Percentiles rank a stretch among this genome's conserved stretches.
These are phyloP conservation scores for Paradisaea rubra DNA, from an alignment of 2,113 vertebrate species.

Conservation along the genomic window DNA sequence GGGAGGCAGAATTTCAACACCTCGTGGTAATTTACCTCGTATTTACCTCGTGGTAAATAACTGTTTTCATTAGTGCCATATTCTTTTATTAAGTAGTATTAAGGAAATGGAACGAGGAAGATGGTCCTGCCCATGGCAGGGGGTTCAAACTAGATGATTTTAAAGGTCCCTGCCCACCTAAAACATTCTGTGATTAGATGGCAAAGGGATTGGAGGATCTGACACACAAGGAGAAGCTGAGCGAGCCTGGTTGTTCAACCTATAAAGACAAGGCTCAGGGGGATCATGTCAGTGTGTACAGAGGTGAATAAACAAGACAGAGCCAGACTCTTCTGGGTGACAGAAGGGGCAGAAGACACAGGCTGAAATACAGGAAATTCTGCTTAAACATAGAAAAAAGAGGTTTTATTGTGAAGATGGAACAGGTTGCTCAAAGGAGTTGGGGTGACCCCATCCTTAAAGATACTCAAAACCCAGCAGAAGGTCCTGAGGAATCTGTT, in stretches of 20 bases:
- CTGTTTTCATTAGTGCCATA: neutral
- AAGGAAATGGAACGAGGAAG: neutral
- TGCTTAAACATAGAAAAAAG: neutral
- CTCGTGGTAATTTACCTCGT: neutral
- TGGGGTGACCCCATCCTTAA: no score
- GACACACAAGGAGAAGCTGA: neutral
- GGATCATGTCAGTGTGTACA: rapidly evolving
- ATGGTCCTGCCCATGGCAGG: neutral
- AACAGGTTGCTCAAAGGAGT: neutral
- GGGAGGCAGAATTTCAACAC: neutral
- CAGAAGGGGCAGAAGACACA: neutral
- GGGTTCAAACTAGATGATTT: neutral
- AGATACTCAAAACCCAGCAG: neutral
- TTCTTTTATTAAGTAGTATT: neutral
- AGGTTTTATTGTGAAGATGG: neutral
- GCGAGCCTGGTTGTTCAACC: neutral
- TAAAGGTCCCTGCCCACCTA: neutral
- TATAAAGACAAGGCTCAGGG: neutral
- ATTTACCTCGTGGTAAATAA: neutral
- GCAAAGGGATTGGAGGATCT: neutral
- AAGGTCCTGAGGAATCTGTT: neutral
- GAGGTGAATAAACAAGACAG: no score
- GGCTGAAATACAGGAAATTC: neutral
- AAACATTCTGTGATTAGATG: neutral
- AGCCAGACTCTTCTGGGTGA: neutral